phyloP scores from a whole-genome alignment of 2,797 vertebrate genomes.

The Champsocephalus esox region DNA sequence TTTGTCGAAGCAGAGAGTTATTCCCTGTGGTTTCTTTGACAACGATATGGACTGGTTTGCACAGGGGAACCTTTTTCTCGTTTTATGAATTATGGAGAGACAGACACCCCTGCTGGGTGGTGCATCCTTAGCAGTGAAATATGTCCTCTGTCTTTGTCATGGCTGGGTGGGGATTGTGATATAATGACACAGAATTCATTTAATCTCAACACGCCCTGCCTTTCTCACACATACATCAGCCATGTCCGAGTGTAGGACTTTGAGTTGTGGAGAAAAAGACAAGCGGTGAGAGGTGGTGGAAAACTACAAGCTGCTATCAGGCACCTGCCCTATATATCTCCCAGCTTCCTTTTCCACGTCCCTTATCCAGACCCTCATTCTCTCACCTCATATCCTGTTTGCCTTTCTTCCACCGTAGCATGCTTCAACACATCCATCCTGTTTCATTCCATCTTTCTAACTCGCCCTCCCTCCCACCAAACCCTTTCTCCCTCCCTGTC shows the following conservation, averaged over 20 bases:
- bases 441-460: conserved; percentile 61
- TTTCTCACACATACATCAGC: conserved; percentile 91
- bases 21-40: conserved; percentile 68
- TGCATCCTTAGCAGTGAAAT: conserved; percentile 88
- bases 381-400: conserved; percentile 65
- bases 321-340: conserved; percentile 69
- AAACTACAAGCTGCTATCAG: conserved; percentile 88
- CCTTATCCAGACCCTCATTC: conserved; percentile 61
- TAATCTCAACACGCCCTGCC: conserved; percentile 88
- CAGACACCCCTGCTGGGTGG: conserved; percentile 76
- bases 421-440: conserved; percentile 71
- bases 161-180: conserved; percentile 84
- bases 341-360: conserved; percentile 25
- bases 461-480: conserved; percentile 44
- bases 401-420: conserved; percentile 34
- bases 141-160: conserved; percentile 86
- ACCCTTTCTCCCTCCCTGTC: conserved; percentile 54
- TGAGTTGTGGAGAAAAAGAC: conserved; percentile 84
- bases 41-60: conserved; percentile 67
- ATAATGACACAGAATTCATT: conserved; percentile 95
- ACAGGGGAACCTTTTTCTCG: conserved; percentile 70
- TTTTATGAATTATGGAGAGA: conserved; percentile 84
- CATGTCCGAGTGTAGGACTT: conserved; percentile 90
- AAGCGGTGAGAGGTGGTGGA: conserved; percentile 55
- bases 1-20: conserved; percentile 47